A percentile compares a stretch with the other conserved stretches of the same genome.
Conservation (phyloP, 2,888 invertebrate genomes). For the Volucella inflata region DNA sequence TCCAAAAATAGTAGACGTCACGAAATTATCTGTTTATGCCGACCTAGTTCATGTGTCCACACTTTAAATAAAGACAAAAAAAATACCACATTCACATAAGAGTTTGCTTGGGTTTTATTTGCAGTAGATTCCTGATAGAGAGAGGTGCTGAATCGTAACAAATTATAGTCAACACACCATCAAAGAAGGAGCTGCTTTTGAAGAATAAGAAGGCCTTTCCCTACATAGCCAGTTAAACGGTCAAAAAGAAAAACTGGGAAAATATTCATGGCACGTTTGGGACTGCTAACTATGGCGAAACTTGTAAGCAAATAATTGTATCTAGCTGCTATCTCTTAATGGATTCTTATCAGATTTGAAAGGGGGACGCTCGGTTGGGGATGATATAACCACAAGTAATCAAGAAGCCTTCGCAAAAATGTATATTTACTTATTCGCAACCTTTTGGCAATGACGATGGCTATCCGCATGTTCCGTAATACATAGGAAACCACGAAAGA, state of each 20-base stretch:
- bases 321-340: background rate
- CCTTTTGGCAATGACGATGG: slow-evolving; percentile 6
- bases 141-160: slow-evolving; percentile 13
- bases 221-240: too few relatives aligned
- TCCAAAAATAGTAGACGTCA: background rate
- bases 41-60: slow-evolving; percentile 4
- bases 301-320: background rate
- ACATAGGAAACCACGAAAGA: slow-evolving; percentile 34
- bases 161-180: background rate
- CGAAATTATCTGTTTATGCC: background rate
- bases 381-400: background rate
- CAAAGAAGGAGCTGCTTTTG: background rate
- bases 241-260: background rate
- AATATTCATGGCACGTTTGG: slow-evolving; percentile 34
- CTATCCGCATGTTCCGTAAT: slow-evolving; percentile 16
- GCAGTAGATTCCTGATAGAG: background rate
- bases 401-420: slow-evolving; percentile 1
- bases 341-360: background rate
- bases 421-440: slow-evolving; percentile 35
- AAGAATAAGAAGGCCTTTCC: background rate
- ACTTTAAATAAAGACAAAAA: background rate
- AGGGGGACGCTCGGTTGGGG: background rate
- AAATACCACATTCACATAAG: slow-evolving; percentile 7
- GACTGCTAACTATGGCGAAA: slow-evolving; percentile 7
- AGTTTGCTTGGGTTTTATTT: background rate